Evolutionary conservation across 2,888 invertebrate species (phyloP), one percentile per base, ranked within the genome.

Genomic region (Hemicrepidius hirtus): DNA sequence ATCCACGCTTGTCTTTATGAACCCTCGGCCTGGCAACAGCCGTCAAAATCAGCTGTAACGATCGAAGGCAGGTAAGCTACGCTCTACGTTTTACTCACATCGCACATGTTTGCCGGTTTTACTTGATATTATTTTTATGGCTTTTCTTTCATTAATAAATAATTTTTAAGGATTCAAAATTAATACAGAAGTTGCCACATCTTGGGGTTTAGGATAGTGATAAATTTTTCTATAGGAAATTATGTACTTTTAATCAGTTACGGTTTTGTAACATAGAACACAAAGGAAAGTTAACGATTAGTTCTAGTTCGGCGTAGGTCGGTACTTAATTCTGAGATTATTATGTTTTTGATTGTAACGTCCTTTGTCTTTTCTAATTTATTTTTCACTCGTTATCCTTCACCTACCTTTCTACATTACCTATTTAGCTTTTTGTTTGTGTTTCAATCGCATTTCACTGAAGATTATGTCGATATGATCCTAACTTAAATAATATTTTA

Each of bases 31-130:
- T 84, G 84, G 85, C 83, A 85, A 85, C 85, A 84, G 84, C 84
- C 79, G 84, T 85, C 84, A 85, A 84, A 85, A 83, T 85, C 85
- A 84, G 85, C 84, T 85, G 85, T 82, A 84, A 84, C 83, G 84
- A 84, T 85, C 83, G 81, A 80, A 74, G 62, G 28, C 32, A 46
- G 53, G 12, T 28, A n/a, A 72, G 53, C 21, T 63, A 77, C 71
- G 21, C 44, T 60, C 35, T 37, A 6, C 55, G 20, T 16, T 44
- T 18, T 46, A 41, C 49, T 41, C 16, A 13, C 40, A 12, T 72
- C 40, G 67, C 71, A 16, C 53, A 13, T 57, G 28, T 28, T 20
- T 24, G 62, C 67, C 71, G 71, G 65, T 41, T 41, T 9, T 10
- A 40, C 13, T 49, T 16, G 21, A 55, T 59, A 20, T 41, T 13